Evolutionary conservation across 2,888 invertebrate genomes (phyloP).

Genomic region (Tyria jacobaeae): DNA sequence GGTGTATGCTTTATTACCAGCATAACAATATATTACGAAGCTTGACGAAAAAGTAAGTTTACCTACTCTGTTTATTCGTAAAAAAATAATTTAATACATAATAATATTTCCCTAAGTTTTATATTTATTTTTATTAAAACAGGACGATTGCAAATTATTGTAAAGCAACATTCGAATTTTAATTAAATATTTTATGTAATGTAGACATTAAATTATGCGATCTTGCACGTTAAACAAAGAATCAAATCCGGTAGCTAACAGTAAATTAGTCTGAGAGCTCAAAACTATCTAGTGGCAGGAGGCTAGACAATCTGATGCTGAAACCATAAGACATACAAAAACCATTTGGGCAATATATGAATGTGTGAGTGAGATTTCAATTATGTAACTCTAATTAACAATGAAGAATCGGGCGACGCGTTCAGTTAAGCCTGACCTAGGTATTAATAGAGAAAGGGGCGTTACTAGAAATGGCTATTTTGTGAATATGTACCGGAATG

Average conservation of each 20-base stretch:
- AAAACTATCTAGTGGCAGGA: not conserved
- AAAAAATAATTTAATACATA: not conserved
- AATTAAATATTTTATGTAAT: not conserved
- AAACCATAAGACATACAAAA: slow-evolving; percentile 2
- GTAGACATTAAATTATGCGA: not conserved
- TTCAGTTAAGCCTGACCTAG: slow-evolving; percentile 44
- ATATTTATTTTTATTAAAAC: too few species aligned
- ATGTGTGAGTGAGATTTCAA: slow-evolving; percentile 41
- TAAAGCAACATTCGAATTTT: too few species aligned
- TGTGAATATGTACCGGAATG: not conserved
- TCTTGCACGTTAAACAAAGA: not conserved
- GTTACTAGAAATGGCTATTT: slow-evolving; percentile 36
- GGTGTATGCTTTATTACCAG: not conserved
- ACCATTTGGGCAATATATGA: slow-evolving; percentile 3
- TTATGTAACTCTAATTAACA: slow-evolving; percentile 35
- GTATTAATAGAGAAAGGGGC: slow-evolving; percentile 24
- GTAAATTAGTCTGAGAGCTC: not conserved
- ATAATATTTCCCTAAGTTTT: too few species aligned
- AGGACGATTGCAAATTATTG: too few species aligned
- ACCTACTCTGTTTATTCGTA: not conserved
- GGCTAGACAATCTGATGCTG: not conserved
- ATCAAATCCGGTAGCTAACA: not conserved
- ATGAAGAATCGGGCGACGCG: slow-evolving; percentile 39
- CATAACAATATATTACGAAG: not conserved
- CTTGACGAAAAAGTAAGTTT: not conserved